phyloP scores from a whole-genome alignment of 1,140 invertebrate genomes.

The Drosophila burlai region DNA sequence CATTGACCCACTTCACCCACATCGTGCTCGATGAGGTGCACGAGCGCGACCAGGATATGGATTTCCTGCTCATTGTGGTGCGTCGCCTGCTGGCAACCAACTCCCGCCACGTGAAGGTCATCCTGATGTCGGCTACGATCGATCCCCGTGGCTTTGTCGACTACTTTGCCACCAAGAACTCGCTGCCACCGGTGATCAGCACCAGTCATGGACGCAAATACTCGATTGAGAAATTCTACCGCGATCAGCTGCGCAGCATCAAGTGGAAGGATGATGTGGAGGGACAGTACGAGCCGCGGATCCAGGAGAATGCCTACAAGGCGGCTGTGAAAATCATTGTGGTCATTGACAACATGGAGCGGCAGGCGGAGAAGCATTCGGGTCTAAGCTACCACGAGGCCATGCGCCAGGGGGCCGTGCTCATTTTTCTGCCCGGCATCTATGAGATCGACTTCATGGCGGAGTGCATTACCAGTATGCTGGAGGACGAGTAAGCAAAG shows the following conservation, averaged over 20 bases:
- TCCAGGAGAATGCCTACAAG: constrained; percentile 86
- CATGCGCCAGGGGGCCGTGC: constrained; percentile 87
- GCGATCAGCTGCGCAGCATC: constrained; percentile 87
- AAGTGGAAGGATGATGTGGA: constrained; percentile 72
- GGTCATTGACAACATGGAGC: constrained; percentile 90
- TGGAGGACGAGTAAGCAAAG: constrained; percentile 53
- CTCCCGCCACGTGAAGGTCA: constrained; percentile 90
- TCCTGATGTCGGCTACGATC: constrained; percentile 96
- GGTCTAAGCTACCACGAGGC: constrained; percentile 39
- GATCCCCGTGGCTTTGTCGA: constrained; percentile 89
- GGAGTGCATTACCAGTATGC: constrained; percentile 71
- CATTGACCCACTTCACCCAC: constrained; percentile 92
- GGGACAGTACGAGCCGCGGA: constrained; percentile 86
- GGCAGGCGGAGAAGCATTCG: constrained; percentile 31
- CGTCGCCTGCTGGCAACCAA: constrained; percentile 92
- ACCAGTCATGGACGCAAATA: constrained; percentile 86
- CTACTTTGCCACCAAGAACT: constrained; percentile 89
- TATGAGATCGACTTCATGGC: constrained; percentile 90
- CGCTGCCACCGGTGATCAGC: constrained; percentile 87
- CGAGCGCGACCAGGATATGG: constrained; percentile 97
- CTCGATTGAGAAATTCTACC: constrained; percentile 89
- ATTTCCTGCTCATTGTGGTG: constrained; percentile 95
- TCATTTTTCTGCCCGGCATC: constrained; percentile 95
- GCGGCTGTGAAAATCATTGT: constrained; percentile 89
- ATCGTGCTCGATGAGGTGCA: constrained; percentile 98